phyloP scores from a whole-genome alignment of 2,888 invertebrate genomes.

The Hirtodrosophila confusa region DNA sequence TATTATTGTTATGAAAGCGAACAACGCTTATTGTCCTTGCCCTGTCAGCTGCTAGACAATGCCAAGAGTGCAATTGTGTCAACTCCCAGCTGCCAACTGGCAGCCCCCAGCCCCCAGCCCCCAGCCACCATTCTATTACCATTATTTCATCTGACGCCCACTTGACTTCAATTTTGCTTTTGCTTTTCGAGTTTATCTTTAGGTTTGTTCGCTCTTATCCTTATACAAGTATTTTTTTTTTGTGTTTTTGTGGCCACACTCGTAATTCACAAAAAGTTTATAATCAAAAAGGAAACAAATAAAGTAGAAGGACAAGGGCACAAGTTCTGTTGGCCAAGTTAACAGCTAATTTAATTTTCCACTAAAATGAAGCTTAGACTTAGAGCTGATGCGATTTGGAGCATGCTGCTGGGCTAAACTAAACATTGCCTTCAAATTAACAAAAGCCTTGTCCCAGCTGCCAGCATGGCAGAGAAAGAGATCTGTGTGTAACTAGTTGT shows the following conservation, averaged over 20 bases:
- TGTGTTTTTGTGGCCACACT: conserved; percentile 24
- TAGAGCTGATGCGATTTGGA: conserved; percentile 28
- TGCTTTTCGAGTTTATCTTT: conserved; percentile 33
- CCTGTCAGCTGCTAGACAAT: conserved; percentile 42
- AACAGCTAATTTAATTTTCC: conserved; percentile 63
- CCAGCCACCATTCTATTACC: conserved; percentile 8
- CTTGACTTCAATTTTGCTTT: conserved; percentile 46
- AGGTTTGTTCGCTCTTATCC: neutral
- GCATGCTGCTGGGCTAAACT: conserved; percentile 27
- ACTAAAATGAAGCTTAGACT: conserved; percentile 27
- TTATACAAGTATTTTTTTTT: conserved; percentile 1
- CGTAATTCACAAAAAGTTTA: conserved; percentile 64
- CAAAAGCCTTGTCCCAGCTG: conserved; percentile 15
- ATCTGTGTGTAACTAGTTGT: conserved; percentile 34
- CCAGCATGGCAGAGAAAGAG: conserved; percentile 16
- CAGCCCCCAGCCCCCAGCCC: no score
- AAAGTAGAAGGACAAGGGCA: neutral
- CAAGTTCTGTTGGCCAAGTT: conserved; percentile 22
- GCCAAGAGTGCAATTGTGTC: conserved; percentile 67
- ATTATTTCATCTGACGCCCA: conserved; percentile 56
- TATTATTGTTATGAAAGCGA: conserved; percentile 20
- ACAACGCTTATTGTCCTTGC: conserved; percentile 53
- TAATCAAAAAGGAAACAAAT: conserved; percentile 36
- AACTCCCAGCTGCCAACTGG: conserved; percentile 5
- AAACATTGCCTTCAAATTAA: conserved; percentile 60